Evolutionary conservation across 2,888 invertebrate genomes (phyloP).

Genomic region (Agrotis ipsilon): DNA sequence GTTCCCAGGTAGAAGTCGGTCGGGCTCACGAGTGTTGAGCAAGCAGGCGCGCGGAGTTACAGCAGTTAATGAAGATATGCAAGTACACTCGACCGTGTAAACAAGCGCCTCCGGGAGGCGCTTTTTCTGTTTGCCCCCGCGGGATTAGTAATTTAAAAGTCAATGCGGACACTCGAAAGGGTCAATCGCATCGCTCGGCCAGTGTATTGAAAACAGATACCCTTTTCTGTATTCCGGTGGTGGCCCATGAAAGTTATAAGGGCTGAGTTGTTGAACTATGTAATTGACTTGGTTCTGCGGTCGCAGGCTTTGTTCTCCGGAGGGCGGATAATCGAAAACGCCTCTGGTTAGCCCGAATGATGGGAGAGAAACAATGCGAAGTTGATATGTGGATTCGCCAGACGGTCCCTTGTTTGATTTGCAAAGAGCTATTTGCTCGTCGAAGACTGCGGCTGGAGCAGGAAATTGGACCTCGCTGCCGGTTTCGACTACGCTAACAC

Average conservation of each 20-base stretch:
- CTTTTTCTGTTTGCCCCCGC: conserved; percentile 88
- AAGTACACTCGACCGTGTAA: conserved; percentile 89
- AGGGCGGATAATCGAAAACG: conserved; percentile 90
- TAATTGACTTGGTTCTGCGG: conserved; percentile 91
- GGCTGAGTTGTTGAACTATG: conserved; percentile 91
- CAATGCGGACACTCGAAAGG: conserved; percentile 91
- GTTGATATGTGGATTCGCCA: conserved; percentile 90
- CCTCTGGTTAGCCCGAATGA: conserved; percentile 89
- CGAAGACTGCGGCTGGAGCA: conserved; percentile 85
- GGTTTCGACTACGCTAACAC: conserved; percentile 81
- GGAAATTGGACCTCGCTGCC: conserved; percentile 85
- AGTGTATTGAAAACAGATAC: conserved; percentile 90
- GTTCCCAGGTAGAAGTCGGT: conserved; percentile 67
- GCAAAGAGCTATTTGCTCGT: conserved; percentile 89
- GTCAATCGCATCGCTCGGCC: conserved; percentile 88
- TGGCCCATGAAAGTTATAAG: conserved; percentile 90
- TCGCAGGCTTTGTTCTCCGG: conserved; percentile 89
- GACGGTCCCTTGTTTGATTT: conserved; percentile 90
- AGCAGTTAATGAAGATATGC: conserved; percentile 89
- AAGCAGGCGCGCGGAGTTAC: conserved; percentile 80
- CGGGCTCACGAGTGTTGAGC: conserved; percentile 77
- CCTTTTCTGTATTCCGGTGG: conserved; percentile 91
- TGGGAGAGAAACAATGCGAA: conserved; percentile 89
- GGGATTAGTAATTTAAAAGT: conserved; percentile 91
- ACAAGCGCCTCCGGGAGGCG: conserved; percentile 84